Conservation (phyloP, 2,888 invertebrate genomes). For the Bruchidius siliquastri region DNA sequence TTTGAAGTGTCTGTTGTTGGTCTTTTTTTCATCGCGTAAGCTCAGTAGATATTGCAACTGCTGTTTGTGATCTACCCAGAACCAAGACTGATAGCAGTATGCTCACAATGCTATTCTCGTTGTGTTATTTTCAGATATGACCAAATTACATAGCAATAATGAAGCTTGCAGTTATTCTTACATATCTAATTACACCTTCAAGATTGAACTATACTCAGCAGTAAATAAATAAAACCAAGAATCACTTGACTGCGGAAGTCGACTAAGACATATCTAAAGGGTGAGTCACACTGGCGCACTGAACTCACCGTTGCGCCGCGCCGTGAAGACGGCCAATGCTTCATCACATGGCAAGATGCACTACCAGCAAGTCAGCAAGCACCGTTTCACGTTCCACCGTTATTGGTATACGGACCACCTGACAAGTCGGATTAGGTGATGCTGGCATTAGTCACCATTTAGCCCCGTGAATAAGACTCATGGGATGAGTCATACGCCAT, state of each 20-base stretch:
- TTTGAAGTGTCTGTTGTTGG: too few species aligned
- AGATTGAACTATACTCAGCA: too few species aligned
- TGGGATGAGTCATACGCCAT: background rate
- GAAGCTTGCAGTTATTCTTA: too few species aligned
- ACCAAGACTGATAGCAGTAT: too few species aligned
- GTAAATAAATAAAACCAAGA: too few species aligned
- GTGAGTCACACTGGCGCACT: background rate
- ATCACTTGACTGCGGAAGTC: background rate
- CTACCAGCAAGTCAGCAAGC: background rate
- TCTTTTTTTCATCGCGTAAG: too few species aligned
- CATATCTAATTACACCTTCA: too few species aligned
- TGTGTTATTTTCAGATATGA: too few species aligned
- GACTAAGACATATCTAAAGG: background rate
- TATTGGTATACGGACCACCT: background rate
- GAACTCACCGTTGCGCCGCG: background rate
- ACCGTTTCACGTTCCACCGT: background rate
- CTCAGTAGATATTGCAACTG: too few species aligned
- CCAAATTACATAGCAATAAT: too few species aligned
- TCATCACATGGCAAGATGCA: background rate
- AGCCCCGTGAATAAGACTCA: background rate
- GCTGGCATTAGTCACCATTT: background rate
- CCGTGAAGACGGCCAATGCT: background rate
- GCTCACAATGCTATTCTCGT: too few species aligned
- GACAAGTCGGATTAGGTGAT: background rate
- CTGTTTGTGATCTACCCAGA: too few species aligned